phyloP scores from a whole-genome alignment of 2,797 vertebrate genomes.

The Telmatherina bonti region DNA sequence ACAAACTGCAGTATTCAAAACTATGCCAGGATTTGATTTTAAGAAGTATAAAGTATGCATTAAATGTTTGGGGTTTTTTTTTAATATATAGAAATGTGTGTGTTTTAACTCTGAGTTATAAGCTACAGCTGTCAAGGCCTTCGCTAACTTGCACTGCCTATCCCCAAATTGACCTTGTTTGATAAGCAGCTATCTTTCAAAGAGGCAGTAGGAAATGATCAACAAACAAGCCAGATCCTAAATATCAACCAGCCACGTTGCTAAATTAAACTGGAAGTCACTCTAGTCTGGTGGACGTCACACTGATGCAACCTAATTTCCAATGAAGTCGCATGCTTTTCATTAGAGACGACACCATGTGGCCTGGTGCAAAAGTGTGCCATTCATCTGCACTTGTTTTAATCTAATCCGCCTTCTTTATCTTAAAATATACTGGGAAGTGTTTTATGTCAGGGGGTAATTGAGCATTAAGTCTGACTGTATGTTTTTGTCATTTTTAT shows the following conservation, averaged over 20 bases:
- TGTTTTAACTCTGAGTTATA: neutral
- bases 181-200: constrained; percentile 9
- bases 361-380: constrained; percentile 19
- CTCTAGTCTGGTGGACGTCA: constrained; percentile 30
- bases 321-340: constrained; percentile 54
- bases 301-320: constrained; percentile 63
- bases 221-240: constrained; percentile 33
- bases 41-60: too few species aligned
- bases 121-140: neutral
- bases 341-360: constrained; percentile 55
- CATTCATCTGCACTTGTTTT: constrained; percentile 21
- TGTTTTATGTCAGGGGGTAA: neutral
- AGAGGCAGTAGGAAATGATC: constrained; percentile 34
- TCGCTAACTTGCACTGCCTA: neutral
- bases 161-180: neutral
- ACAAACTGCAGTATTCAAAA: constrained; percentile 13
- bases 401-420: neutral
- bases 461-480: constrained; percentile 1
- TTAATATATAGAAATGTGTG: neutral
- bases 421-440: constrained; percentile 14
- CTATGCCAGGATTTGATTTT: constrained; percentile 6
- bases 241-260: constrained; percentile 31
- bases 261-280: constrained; percentile 59
- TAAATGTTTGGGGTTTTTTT: too few species aligned
- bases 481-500: constrained; percentile 5